These are phyloP conservation scores for Zophobas morio DNA, from an alignment of 1,140 invertebrate species.

Conservation along the genomic window DNA sequence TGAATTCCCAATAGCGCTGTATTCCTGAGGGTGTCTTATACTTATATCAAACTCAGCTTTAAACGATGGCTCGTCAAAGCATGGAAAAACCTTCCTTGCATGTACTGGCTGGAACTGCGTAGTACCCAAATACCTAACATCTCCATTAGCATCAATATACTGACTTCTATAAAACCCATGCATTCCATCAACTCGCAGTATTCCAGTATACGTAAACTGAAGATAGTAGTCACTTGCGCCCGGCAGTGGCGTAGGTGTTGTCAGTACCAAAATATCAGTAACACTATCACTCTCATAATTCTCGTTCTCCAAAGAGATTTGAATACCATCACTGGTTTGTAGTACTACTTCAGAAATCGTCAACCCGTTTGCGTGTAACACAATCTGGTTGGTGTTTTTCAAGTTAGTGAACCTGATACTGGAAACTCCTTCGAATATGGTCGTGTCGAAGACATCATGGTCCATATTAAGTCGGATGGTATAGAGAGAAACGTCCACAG, in stretches of 20 bases:
- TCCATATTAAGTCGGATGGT: neutral
- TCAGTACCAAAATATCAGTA: slow-evolving; percentile 17
- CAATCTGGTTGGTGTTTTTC: slow-evolving; percentile 1
- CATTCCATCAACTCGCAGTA: slow-evolving; percentile 67
- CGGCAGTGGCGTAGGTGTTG: neutral
- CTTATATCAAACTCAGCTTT: slow-evolving; percentile 29
- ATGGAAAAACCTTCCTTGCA: slow-evolving; percentile 22
- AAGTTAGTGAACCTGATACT: neutral
- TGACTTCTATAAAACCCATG: slow-evolving; percentile 85
- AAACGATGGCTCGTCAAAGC: slow-evolving; percentile 51
- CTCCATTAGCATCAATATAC: slow-evolving; percentile 71
- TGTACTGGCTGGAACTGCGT: slow-evolving; percentile 53
- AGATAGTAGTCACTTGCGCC: neutral
- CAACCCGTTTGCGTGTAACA: slow-evolving; percentile 12
- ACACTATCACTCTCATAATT: slow-evolving; percentile 2
- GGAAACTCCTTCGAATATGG: neutral
- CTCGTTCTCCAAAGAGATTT: slow-evolving; percentile 3
- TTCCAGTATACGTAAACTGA: neutral
- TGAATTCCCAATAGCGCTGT: slow-evolving; percentile 16
- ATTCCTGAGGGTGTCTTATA: slow-evolving; percentile 62
- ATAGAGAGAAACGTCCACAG: neutral
- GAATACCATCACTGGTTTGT: neutral
- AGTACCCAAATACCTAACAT: slow-evolving; percentile 64
- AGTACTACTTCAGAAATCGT: neutral
- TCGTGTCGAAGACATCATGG: neutral